Evolutionary conservation across 1,140 invertebrate species (phyloP).

Genomic region (Cydia splendana): DNA sequence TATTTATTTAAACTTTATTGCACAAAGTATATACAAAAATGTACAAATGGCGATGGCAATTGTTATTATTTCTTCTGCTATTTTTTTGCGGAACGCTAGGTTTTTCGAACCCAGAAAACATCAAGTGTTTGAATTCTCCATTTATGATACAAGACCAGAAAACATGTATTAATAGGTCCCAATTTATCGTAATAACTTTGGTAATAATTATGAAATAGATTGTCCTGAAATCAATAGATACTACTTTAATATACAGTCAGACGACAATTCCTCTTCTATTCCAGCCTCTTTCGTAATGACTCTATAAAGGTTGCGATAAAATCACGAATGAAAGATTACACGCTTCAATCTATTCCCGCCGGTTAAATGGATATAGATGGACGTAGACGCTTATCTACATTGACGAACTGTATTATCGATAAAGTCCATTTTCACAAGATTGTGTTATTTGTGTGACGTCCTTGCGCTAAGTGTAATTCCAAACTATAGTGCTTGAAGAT

Average conservation of each 20-base stretch:
- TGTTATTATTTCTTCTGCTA: no score
- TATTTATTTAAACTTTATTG: no score
- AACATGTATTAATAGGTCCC: no score
- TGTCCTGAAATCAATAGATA: neutral
- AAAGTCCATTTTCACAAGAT: neutral
- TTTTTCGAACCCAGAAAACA: no score
- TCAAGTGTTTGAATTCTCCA: no score
- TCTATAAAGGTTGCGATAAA: neutral
- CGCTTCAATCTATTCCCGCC: neutral
- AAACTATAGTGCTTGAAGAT: neutral
- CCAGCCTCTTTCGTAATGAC: neutral
- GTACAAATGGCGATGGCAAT: no score
- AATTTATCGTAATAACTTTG: neutral
- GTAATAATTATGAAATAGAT: neutral
- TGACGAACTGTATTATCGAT: conserved; percentile 1
- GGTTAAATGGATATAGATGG: conserved; percentile 7
- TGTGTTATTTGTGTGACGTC: neutral
- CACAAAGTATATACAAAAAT: no score
- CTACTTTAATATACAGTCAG: neutral
- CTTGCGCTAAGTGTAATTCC: neutral
- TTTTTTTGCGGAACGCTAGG: no score
- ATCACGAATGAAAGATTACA: neutral
- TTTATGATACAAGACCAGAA: no score
- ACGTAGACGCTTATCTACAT: neutral
- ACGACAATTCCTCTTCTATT: neutral